Conservation (phyloP, 2,888 invertebrate genomes). For the Papilio gigon region DNA sequence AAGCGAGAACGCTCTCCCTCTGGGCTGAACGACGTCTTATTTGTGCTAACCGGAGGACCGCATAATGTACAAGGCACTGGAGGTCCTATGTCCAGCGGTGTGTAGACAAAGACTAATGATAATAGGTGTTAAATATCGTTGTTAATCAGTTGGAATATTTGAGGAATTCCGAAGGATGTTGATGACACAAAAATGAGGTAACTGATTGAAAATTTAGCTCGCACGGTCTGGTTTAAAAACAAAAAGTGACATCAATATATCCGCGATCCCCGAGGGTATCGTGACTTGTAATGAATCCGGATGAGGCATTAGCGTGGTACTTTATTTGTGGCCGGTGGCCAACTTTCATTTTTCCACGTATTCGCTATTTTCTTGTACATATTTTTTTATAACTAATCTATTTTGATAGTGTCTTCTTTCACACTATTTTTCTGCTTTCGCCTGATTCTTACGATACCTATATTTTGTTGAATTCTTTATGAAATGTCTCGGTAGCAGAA, state of each 20-base stretch:
- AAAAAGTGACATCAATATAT: constrained; percentile 4
- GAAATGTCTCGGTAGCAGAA: not conserved
- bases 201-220: not conserved
- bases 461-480: not conserved
- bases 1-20: too few relatives aligned
- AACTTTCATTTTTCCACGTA: constrained; percentile 7
- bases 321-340: constrained; percentile 14
- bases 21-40: too few relatives aligned
- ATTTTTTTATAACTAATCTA: constrained; percentile 18
- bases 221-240: not conserved
- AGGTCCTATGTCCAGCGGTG: too few relatives aligned
- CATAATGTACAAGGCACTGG: too few relatives aligned
- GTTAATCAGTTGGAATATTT: too few relatives aligned
- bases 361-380: constrained; percentile 19
- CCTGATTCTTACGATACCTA: not conserved
- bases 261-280: not conserved
- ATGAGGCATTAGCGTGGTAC: not conserved
- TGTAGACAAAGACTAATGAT: too few relatives aligned
- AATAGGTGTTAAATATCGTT: too few relatives aligned
- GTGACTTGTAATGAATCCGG: not conserved
- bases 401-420: constrained; percentile 20
- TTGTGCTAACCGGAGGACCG: too few relatives aligned
- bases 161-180: too few relatives aligned
- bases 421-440: not conserved
- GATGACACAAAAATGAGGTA: too few relatives aligned